These are phyloP conservation scores for Thunnus albacares DNA, from an alignment of 2,797 vertebrate genomes.

Conservation along the genomic window DNA sequence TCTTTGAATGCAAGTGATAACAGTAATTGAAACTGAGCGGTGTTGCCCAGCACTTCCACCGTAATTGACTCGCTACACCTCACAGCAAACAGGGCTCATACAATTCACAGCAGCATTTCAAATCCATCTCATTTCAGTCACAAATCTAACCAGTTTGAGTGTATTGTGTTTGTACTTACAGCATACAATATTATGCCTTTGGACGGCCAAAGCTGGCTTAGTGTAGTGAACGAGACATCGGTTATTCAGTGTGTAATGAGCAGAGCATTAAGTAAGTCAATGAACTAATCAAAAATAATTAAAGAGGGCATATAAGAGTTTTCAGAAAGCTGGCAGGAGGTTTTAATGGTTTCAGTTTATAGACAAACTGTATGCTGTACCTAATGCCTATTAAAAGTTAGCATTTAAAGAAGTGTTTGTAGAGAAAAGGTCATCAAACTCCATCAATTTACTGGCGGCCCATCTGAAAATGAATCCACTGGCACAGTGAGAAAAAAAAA, in stretches of 20 bases:
- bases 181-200: slow-evolving; percentile 11
- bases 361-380: neutral
- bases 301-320: neutral
- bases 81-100: slow-evolving; percentile 38
- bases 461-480: neutral
- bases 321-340: neutral
- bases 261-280: neutral
- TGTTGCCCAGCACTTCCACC: slow-evolving; percentile 28
- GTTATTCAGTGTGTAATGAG: neutral
- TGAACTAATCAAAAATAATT: neutral
- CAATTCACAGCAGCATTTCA: slow-evolving; percentile 46
- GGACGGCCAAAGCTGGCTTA: neutral
- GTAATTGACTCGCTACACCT: slow-evolving; percentile 58
- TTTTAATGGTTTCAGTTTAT: neutral
- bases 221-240: neutral
- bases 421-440: slow-evolving; percentile 16
- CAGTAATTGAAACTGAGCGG: slow-evolving; percentile 63
- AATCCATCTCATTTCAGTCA: slow-evolving; percentile 52
- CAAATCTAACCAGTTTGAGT: slow-evolving; percentile 44
- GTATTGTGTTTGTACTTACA: slow-evolving; percentile 35
- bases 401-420: slow-evolving; percentile 17
- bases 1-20: slow-evolving; percentile 58
- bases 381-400: slow-evolving; percentile 25
- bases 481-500: neutral
- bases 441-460: neutral